Conservation (phyloP, 2,888 invertebrate species). For the Cerastoderma edule region DNA sequence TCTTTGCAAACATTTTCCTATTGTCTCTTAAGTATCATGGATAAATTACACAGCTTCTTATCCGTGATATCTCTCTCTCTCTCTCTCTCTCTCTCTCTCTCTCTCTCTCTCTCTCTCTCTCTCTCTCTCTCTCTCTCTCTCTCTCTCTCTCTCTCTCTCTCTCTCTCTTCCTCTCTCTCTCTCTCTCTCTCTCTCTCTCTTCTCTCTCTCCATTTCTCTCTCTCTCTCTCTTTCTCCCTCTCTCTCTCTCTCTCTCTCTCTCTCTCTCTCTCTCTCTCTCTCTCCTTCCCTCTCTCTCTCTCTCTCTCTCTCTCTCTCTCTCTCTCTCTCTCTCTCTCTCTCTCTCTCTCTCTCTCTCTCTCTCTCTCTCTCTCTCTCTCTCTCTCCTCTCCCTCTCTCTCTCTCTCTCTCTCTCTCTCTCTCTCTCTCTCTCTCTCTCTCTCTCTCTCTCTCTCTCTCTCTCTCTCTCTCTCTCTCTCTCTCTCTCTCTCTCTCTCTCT, state of each 20-base stretch:
- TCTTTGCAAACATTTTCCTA: too few species aligned
- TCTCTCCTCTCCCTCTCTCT: not conserved
- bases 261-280: not conserved
- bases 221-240: not conserved
- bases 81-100: too few species aligned
- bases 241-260: not conserved
- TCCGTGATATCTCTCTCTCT: too few species aligned
- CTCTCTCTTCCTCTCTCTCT: not conserved
- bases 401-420: slow-evolving; percentile 1
- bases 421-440: slow-evolving; percentile 1
- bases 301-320: not conserved
- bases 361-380: not conserved
- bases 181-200: not conserved
- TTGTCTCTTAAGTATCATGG: too few species aligned
- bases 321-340: not conserved
- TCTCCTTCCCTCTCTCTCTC: not conserved
- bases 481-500: not conserved
- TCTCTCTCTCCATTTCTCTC: not conserved
- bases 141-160: not conserved
- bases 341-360: not conserved
- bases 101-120: too few species aligned
- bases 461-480: not conserved
- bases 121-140: not conserved
- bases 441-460: slow-evolving; percentile 1
- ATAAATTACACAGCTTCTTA: too few species aligned